Evolutionary conservation across 2,888 invertebrate genomes (phyloP), one percentile per base, ranked within the genome.

Genomic region (Bibio marci): DNA sequence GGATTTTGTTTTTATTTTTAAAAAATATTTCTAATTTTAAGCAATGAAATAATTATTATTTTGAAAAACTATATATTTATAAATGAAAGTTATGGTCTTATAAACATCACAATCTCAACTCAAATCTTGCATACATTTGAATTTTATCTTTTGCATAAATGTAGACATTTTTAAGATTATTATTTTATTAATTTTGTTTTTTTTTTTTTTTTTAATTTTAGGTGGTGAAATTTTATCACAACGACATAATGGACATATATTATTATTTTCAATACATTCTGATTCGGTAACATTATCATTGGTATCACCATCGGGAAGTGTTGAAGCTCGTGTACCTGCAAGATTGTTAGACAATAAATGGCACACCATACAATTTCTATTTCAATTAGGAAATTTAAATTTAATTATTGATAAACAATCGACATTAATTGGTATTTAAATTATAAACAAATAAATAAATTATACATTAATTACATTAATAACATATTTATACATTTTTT

Each of bases 291-390:
- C 69, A 53, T 66, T 73, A 45, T 68, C 70, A 33, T 65, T 73
- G 58, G 65, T 67, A 51, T 62, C 69, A 43, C 68, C 70, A 34
- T 65, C 64, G 48, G 64, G 65, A 55, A 64, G 59, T 38, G 61
- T 69, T 44, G 78, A 79, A 55, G 74, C 76, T 35, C 71, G 69
- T 43, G 64, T 83, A 42, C 66, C 66, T 38, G 75, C 73, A 42
- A 71, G 73, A 52, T 71, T 81, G 46, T 66, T 85, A 42, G 78
- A 86, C 65, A 86, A 86, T 62, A 71, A 66, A 52, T 86, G 86
- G 86, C 82, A 86, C 61, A 62, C 61, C 36, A 50, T 62, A 41
- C 59, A 62, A 47, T 62, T 62, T 42, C 53, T 62, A 44, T 59
- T 60, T 48, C 60, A 61, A 48, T 58, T 59, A 45, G 62, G 62